Evolutionary conservation across 30 jellyfish, hydroid and myxozoan species (phyloP).

Genomic region (Clytia hemisphaerica): DNA sequence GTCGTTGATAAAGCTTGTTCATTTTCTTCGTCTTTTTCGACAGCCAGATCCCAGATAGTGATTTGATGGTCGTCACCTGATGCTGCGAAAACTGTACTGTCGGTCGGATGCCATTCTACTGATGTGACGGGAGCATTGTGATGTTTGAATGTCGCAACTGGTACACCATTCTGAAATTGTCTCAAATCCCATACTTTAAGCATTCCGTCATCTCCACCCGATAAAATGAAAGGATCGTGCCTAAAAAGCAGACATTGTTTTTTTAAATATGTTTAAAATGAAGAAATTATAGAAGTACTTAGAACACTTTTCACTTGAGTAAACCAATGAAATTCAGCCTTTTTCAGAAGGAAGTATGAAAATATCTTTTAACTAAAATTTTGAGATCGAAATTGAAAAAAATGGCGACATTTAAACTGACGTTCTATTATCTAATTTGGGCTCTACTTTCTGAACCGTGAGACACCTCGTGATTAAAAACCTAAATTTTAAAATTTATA

Average conservation of each 20-base stretch:
- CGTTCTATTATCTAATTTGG: no score
- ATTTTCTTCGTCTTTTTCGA: constrained; percentile 74
- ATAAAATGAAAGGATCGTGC: constrained; percentile 80
- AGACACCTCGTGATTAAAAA: no score
- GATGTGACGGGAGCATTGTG: constrained; percentile 96
- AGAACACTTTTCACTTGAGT: no score
- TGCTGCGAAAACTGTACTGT: constrained; percentile 92
- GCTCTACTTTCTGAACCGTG: no score
- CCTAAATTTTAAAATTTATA: no score
- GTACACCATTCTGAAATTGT: constrained; percentile 56
- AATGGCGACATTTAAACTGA: no score
- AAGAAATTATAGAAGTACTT: no score
- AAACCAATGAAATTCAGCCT: no score
- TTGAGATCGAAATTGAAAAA: no score
- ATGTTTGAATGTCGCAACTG: constrained; percentile 92
- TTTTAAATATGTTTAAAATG: no score
- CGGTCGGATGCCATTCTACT: constrained; percentile 97
- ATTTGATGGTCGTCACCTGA: constrained; percentile 86
- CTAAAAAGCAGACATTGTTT: constrained; percentile 49
- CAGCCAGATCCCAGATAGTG: constrained; percentile 94
- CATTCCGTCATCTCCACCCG: constrained; percentile 98
- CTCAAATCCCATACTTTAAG: constrained; percentile 93
- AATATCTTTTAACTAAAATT: no score
- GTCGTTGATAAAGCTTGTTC: constrained; percentile 24
- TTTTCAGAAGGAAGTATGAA: no score